A percentile compares a stretch with the other conserved stretches of the same genome.
phyloP scores from a whole-genome alignment of 2,888 invertebrate species.

The Balanococcus diminutus region DNA sequence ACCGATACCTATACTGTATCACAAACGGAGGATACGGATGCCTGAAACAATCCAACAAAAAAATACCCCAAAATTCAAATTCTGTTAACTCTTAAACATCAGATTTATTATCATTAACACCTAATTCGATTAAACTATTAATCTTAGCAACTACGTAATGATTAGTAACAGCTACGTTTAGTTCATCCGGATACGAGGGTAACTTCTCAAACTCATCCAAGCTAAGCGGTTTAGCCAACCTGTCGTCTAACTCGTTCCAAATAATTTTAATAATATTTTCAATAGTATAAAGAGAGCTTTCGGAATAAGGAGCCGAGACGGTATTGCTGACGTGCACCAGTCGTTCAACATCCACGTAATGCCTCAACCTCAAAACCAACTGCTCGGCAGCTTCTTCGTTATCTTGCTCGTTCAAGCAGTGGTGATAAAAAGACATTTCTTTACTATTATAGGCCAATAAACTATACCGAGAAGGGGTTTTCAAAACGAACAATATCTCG shows the following conservation, averaged over 20 bases:
- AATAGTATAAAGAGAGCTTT: background rate
- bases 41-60: constrained; percentile 64
- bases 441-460: background rate
- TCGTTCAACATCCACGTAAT: background rate
- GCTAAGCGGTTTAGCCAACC: background rate
- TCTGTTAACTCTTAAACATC: background rate
- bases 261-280: constrained; percentile 17
- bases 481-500: background rate
- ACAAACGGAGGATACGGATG: constrained; percentile 93
- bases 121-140: background rate
- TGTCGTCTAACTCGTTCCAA: background rate
- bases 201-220: background rate
- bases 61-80: background rate
- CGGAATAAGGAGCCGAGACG: background rate
- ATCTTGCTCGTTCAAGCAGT: background rate
- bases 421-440: constrained; percentile 7
- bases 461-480: background rate
- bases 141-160: background rate
- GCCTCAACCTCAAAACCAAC: constrained; percentile 9
- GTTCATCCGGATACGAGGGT: constrained; percentile 20
- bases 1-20: constrained; percentile 88
- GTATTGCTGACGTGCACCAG: background rate
- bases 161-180: background rate
- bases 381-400: background rate
- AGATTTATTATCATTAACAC: constrained; percentile 12